Evolutionary conservation across 1,140 invertebrate species (phyloP).

Genomic region (Watersipora subatra): DNA sequence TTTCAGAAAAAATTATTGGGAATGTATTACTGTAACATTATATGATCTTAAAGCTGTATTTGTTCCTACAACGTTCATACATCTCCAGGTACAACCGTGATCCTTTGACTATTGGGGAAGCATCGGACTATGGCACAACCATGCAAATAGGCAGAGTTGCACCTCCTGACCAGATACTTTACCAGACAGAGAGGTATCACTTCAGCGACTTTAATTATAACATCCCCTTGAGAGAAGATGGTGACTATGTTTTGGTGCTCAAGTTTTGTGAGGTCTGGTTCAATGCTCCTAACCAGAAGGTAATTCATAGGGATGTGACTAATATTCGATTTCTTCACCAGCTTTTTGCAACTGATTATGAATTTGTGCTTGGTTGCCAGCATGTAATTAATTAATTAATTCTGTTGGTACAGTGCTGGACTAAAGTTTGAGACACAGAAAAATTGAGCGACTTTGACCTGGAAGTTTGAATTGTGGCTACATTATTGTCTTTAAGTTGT

Average conservation of each 20-base stretch:
- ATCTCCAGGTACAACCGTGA: constrained; percentile 13
- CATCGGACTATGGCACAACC: constrained; percentile 38
- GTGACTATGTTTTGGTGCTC: constrained; percentile 38
- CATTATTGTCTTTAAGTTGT: too few species aligned
- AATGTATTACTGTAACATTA: background rate
- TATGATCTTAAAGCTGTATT: background rate
- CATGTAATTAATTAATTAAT: too few species aligned
- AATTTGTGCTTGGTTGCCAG: too few species aligned
- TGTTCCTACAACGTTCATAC: constrained; percentile 4
- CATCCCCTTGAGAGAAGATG: constrained; percentile 30
- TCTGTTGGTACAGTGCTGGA: too few species aligned
- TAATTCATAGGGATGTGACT: constrained; percentile 17
- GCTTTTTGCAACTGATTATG: too few species aligned
- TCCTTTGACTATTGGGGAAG: constrained; percentile 20
- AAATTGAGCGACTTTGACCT: too few species aligned
- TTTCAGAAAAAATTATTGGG: too few species aligned
- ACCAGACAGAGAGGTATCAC: constrained; percentile 40
- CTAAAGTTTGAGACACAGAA: too few species aligned
- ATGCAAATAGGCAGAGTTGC: constrained; percentile 33
- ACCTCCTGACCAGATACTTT: constrained; percentile 36
- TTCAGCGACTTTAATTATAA: constrained; percentile 36
- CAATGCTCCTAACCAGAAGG: constrained; percentile 37
- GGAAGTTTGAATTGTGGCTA: too few species aligned
- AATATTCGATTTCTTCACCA: background rate
- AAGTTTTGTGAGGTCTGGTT: constrained; percentile 43